Conservation (phyloP, 1,140 invertebrate genomes). For the Varroa destructor region DNA sequence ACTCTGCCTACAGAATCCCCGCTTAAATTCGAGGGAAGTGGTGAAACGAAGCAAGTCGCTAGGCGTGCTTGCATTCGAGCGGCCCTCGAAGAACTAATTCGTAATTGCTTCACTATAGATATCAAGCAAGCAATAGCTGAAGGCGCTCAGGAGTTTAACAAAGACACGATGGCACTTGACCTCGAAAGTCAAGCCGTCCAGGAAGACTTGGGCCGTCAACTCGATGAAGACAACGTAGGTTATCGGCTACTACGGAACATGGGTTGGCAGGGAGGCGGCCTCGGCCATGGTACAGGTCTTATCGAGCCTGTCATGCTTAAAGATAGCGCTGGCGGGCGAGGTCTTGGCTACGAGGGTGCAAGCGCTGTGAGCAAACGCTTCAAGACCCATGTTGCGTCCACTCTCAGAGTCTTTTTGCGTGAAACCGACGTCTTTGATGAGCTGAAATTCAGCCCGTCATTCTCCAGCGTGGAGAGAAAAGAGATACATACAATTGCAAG, state of each 20-base stretch:
- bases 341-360: not conserved
- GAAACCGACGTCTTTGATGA: slow-evolving; percentile 15
- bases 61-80: not conserved
- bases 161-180: not conserved
- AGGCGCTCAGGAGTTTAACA: not conserved
- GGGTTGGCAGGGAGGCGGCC: slow-evolving; percentile 3
- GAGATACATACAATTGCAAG: slow-evolving; percentile 9
- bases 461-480: slow-evolving; percentile 1
- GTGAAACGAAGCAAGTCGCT: not conserved
- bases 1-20: not conserved
- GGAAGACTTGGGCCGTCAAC: not conserved
- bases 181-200: not conserved
- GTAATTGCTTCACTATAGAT: slow-evolving; percentile 1
- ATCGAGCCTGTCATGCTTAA: slow-evolving; percentile 18
- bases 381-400: not conserved
- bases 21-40: slow-evolving; percentile 2
- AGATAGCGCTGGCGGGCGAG: slow-evolving; percentile 1
- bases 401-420: not conserved
- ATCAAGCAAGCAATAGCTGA: not conserved
- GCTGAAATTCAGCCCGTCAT: slow-evolving; percentile 20
- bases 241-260: not conserved
- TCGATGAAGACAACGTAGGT: slow-evolving; percentile 8
- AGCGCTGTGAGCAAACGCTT: not conserved
- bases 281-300: slow-evolving; percentile 5
- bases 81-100: not conserved